Evolutionary conservation across 2,797 vertebrate genomes (phyloP).

Genomic region (Epinephelus awoara): DNA sequence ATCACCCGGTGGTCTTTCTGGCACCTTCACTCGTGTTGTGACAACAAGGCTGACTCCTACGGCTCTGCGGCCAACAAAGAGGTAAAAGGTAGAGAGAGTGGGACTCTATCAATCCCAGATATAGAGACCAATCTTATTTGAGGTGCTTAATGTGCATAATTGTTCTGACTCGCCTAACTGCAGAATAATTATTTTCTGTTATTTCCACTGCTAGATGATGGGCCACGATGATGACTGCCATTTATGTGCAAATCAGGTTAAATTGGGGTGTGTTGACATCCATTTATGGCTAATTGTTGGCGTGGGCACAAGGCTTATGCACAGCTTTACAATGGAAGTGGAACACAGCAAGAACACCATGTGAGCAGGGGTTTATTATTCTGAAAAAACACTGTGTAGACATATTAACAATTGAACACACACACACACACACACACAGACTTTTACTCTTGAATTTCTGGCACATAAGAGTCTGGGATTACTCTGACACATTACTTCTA

Average conservation of each 20-base stretch:
- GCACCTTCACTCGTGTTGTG: slow-evolving; percentile 8
- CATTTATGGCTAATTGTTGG: slow-evolving; percentile 4
- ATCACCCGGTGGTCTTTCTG: not conserved
- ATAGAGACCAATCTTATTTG: not conserved
- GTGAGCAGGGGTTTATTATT: not conserved
- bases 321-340: slow-evolving; percentile 9
- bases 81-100: not conserved
- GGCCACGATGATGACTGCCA: not conserved
- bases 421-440: not conserved
- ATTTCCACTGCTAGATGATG: not conserved
- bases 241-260: slow-evolving; percentile 26
- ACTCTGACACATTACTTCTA: not conserved
- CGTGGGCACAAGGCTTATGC: not conserved
- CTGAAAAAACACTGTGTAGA: not conserved
- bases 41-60: slow-evolving; percentile 10
- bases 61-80: slow-evolving; percentile 1
- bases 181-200: slow-evolving; percentile 6
- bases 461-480: not conserved
- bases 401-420: not conserved
- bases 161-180: slow-evolving; percentile 6
- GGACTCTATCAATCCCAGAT: not conserved
- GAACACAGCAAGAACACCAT: not conserved
- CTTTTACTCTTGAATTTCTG: not conserved
- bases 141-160: not conserved
- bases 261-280: slow-evolving; percentile 2